Conservation (phyloP, 2,797 vertebrate species). For the Cirrhinus molitorella region DNA sequence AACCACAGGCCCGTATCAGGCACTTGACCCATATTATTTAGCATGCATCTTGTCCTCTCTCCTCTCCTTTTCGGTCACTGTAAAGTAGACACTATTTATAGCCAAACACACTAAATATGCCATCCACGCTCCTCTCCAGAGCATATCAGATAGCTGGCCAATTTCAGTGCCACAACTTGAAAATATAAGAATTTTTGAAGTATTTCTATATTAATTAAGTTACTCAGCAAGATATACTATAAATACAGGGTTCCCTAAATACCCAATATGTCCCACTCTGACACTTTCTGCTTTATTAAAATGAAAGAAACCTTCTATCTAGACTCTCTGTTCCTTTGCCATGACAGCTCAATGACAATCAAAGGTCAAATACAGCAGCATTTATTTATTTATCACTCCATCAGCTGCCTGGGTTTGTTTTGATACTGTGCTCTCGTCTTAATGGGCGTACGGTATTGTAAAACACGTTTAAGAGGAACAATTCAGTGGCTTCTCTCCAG, state of each 20-base stretch:
- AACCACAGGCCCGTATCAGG: conserved; percentile 41
- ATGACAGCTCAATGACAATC: conserved; percentile 74
- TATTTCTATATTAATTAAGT: background rate
- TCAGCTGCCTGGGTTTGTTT: conserved; percentile 61
- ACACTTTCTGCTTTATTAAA: conserved; percentile 31
- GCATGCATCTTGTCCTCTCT: conserved; percentile 63
- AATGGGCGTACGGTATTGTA: background rate
- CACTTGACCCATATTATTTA: conserved; percentile 77
- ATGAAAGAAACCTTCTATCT: conserved; percentile 9
- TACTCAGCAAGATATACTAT: background rate
- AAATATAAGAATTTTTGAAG: background rate
- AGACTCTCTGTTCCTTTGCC: conserved; percentile 20
- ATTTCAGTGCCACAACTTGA: conserved; percentile 29
- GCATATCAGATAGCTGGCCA: conserved; percentile 11
- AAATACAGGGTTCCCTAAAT: conserved; percentile 12
- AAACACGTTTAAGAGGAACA: conserved; percentile 12
- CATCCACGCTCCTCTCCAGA: conserved; percentile 45
- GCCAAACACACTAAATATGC: conserved; percentile 67
- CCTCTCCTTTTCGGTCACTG: conserved; percentile 53
- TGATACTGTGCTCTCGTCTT: conserved; percentile 52
- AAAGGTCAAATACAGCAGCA: conserved; percentile 72
- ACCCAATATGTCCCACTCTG: conserved; percentile 26
- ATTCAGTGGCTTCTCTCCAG: conserved; percentile 2
- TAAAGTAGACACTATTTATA: conserved; percentile 76
- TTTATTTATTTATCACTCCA: conserved; percentile 60